Base-by-base conservation (phyloP, 2,113 vertebrate species). In the Centrocercus urophasianus region DNA sequence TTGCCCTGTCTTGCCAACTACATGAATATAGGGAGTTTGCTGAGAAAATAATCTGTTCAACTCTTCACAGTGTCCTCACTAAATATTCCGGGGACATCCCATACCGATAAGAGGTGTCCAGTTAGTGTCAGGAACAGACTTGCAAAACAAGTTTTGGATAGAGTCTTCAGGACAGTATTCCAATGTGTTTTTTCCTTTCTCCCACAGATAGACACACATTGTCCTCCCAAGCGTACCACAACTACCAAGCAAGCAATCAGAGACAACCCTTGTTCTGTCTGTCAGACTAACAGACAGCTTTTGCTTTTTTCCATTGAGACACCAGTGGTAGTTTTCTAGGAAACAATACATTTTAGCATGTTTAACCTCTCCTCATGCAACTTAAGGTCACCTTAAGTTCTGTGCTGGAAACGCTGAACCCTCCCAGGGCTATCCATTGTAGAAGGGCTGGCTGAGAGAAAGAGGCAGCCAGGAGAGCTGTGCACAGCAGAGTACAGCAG, bases 271-370 rank as follows among this genome's bases (percentile, higher is more conserved):
- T 8, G 5, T 50, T 83, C 11, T 15, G 25, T 43, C 22, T 36
- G 45, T 50, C 34, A 43, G 38, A 81, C 21, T 50, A 38, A 88
- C 65, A 61, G 42, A 57, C 7, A 92, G 27, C 7, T 82, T 88
- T 73, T 76, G 3, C 15, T 69, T 32, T 69, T 59, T 82, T 70
- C 27, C 21, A 43, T 3, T 36, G 21, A 65, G 19, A 65, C 17
- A 12, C 22, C 20, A 28, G 28, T 24, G 8, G 1, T 5, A 78
- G 2, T 63, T 75, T 63, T 10, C 43, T 43, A 24, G 21, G 40
- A n/a, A 78, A 71, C 14, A 25, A 14, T 28, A 24, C 2, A 65
- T 12, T 36, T 38, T 59, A 66, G 34, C 21, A 76, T 0, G 0
- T 7, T 59, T 40, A 82, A 38, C 7, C 34, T 13, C 18, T 69